phyloP scores from a whole-genome alignment of 2,797 vertebrate genomes.

The Halcyon chelicuti region DNA sequence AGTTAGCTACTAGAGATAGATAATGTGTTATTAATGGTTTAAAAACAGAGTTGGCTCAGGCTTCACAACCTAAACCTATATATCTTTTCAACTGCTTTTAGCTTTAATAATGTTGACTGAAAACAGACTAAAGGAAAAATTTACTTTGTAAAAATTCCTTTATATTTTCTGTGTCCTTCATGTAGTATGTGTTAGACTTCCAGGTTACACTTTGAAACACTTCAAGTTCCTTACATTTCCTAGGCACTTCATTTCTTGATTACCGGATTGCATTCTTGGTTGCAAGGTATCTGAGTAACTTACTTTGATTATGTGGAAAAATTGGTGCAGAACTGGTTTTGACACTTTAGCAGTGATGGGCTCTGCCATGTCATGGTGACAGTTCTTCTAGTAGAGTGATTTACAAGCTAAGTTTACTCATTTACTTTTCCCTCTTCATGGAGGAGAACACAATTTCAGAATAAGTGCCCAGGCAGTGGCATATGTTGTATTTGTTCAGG shows the following conservation, averaged over 20 bases:
- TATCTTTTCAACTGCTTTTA: not conserved
- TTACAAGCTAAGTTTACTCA: not conserved
- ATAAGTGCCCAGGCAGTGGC: not conserved
- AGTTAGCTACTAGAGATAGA: not conserved
- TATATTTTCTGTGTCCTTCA: not conserved
- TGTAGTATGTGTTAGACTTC: not conserved
- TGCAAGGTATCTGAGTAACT: not conserved
- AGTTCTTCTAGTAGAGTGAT: slow-evolving; percentile 3
- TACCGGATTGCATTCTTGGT: not conserved
- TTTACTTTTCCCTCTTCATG: not conserved
- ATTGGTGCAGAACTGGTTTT: not conserved
- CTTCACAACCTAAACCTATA: not conserved
- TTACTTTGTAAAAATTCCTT: not conserved
- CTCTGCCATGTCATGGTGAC: slow-evolving; percentile 7
- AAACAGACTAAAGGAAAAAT: not conserved
- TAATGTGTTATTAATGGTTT: not conserved
- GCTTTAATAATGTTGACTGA: not conserved
- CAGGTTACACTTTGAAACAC: not conserved
- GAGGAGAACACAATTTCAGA: slow-evolving; percentile 1
- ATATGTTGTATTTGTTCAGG: not conserved
- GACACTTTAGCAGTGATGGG: not conserved
- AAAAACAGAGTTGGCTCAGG: not conserved
- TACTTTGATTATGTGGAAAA: slow-evolving; percentile 6
- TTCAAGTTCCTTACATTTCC: not conserved
- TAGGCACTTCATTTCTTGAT: not conserved